These are phyloP conservation scores for Strigamia maritima DNA, from an alignment of 2,888 invertebrate genomes.

Conservation along the genomic window DNA sequence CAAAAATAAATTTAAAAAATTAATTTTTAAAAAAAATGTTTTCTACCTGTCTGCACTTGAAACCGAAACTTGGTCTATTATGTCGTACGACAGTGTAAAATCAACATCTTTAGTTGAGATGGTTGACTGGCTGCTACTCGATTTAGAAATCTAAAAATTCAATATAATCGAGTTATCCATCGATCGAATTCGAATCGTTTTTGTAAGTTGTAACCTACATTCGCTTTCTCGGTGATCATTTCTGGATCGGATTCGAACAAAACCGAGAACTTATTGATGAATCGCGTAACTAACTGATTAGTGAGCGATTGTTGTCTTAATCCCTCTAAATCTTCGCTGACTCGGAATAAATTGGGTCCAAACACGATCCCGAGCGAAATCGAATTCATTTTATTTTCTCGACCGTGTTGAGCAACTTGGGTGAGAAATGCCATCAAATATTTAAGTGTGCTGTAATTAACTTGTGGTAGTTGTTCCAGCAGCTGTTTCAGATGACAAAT, in stretches of 20 bases:
- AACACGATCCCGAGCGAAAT: slow-evolving; percentile 55
- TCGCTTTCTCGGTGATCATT: neutral
- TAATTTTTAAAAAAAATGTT: neutral
- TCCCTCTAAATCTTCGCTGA: slow-evolving; percentile 47
- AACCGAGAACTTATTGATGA: slow-evolving; percentile 51
- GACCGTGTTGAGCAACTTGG: slow-evolving; percentile 51
- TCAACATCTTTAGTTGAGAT: slow-evolving; percentile 10
- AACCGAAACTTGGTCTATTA: neutral
- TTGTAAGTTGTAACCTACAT: neutral
- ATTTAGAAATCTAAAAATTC: neutral
- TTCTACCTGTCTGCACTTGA: slow-evolving; percentile 21
- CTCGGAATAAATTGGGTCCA: slow-evolving; percentile 54
- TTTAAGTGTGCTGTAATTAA: slow-evolving; percentile 52
- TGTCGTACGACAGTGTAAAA: neutral
- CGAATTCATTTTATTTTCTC: slow-evolving; percentile 54
- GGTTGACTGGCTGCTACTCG: neutral
- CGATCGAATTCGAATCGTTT: too few species aligned
- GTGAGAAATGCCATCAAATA: slow-evolving; percentile 53
- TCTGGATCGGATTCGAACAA: slow-evolving; percentile 48
- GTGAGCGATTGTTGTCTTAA: slow-evolving; percentile 54
- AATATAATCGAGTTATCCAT: neutral
- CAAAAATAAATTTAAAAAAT: neutral
- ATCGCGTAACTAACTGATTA: slow-evolving; percentile 53
- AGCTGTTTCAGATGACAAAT: slow-evolving; percentile 46
- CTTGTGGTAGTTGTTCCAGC: slow-evolving; percentile 50